Conservation (phyloP, 2,888 invertebrate species). For the Odiellus spinosus region DNA sequence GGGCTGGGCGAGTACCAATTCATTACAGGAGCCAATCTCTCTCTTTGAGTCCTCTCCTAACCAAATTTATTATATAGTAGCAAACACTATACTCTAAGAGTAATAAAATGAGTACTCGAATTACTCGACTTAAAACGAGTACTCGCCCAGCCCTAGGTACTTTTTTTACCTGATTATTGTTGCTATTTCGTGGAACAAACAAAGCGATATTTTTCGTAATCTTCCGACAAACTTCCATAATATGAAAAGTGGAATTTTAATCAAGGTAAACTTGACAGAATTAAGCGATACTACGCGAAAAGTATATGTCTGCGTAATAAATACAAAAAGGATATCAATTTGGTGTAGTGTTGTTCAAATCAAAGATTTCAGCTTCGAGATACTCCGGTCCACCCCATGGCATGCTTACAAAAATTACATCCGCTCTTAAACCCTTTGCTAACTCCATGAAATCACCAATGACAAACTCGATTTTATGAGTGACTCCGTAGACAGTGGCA, state of each 20-base stretch:
- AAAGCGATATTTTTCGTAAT: slow-evolving; percentile 64
- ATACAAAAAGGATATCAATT: slow-evolving; percentile 40
- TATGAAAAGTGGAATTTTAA: slow-evolving; percentile 32
- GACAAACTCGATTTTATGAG: slow-evolving; percentile 79
- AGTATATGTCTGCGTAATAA: no score
- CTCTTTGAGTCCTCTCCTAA: no score
- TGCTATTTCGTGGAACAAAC: slow-evolving; percentile 74
- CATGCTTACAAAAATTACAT: slow-evolving; percentile 85
- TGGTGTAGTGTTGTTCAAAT: slow-evolving; percentile 41
- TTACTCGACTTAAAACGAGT: no score
- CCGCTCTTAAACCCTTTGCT: slow-evolving; percentile 44
- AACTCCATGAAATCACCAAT: slow-evolving; percentile 71
- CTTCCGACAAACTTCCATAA: slow-evolving; percentile 47
- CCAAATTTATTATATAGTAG: slow-evolving; percentile 1
- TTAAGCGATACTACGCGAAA: no score
- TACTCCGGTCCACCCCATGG: slow-evolving; percentile 98
- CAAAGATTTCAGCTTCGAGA: slow-evolving; percentile 30
- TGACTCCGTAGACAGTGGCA: slow-evolving; percentile 72
- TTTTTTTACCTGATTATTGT: slow-evolving; percentile 50
- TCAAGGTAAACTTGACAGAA: no score
- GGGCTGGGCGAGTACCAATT: no score
- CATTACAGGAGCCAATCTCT: no score
- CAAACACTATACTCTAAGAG: no score
- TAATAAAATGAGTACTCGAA: no score
- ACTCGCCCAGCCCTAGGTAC: no score